Percentiles rank a stretch among this genome's conserved stretches.
These are phyloP conservation scores for Sipunculus nudus DNA, from an alignment of 2,888 invertebrate genomes.

Conservation along the genomic window DNA sequence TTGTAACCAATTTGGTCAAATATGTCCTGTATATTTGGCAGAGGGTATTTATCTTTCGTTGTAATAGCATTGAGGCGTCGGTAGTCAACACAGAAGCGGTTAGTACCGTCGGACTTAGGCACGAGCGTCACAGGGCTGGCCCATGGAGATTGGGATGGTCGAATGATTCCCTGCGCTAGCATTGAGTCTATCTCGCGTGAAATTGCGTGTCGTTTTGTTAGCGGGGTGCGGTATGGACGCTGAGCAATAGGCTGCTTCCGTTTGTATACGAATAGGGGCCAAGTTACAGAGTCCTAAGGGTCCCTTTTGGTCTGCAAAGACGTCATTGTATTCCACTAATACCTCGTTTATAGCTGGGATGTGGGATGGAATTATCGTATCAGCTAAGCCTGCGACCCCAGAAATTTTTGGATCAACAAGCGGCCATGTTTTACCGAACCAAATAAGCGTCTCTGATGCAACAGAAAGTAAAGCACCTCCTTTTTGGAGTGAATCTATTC, in stretches of 20 bases:
- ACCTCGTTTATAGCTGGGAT: not conserved
- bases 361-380: not conserved
- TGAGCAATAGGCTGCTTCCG: constrained; percentile 2
- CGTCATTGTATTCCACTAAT: not conserved
- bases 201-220: constrained; percentile 7
- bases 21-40: constrained; percentile 14
- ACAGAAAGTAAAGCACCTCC: not conserved
- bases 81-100: constrained; percentile 22
- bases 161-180: constrained; percentile 6
- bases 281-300: not conserved
- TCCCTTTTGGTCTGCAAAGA: constrained; percentile 1
- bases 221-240: constrained; percentile 12
- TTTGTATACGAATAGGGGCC: not conserved
- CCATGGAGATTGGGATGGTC: constrained; percentile 4
- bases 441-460: not conserved
- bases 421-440: not conserved
- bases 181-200: constrained; percentile 15
- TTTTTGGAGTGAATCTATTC: not conserved
- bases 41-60: constrained; percentile 8
- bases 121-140: constrained; percentile 14
- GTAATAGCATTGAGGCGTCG: constrained; percentile 14
- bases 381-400: not conserved
- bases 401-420: not conserved
- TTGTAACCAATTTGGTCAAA: constrained; percentile 12
- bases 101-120: constrained; percentile 20